Evolutionary conservation across 2,888 invertebrate species (phyloP), one percentile per base, ranked within the genome.

Genomic region (Eurois occulta): DNA sequence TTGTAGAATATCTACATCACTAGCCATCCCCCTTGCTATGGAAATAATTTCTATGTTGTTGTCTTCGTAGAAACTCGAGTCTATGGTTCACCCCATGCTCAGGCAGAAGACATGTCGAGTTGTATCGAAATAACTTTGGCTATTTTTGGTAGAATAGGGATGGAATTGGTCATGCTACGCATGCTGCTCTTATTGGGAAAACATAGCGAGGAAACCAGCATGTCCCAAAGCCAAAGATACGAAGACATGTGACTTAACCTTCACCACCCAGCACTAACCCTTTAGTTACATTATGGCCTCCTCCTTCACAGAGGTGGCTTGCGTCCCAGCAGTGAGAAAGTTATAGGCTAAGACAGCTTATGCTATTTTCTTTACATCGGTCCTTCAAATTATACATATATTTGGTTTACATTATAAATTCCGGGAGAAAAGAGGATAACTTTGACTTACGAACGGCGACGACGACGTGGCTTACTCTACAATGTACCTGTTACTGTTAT

Each of bases 401-500:
- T 13, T 46, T n/a, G 13, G 13, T 24, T 16, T 6, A 58, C 32
- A 7, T 41, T 32, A 6, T 7, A 43, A 48, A 52, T 28, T 52
- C 41, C 7, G 6, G 2, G 32, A 60, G 21, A 11, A 38, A 69
- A 32, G 5, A 35, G 38, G 35, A 1, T 11, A 18, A 11, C 21
- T 21, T 28, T 43, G 35, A n/a, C 32, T 24, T 38, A 43, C 28
- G 65, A 48, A 41, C 16, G 43, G 35, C 48, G 18, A 48, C 28
- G 18, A 48, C 28, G 38, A 43, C 35, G 28, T 32, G 41, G 43
- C 52, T 66, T 52, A 62, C 62, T 68, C 48, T 77, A 64, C 28
- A 67, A 72, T 72, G 77, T 81, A 81, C 81, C 82, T 81, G 82
- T 77, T 81, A 65, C 67, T 41, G 41, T 41, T 67, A 69, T 52